Evolutionary conservation across 2,888 invertebrate species (phyloP).

Genomic region (Acanthococcus lagerstroemiae): DNA sequence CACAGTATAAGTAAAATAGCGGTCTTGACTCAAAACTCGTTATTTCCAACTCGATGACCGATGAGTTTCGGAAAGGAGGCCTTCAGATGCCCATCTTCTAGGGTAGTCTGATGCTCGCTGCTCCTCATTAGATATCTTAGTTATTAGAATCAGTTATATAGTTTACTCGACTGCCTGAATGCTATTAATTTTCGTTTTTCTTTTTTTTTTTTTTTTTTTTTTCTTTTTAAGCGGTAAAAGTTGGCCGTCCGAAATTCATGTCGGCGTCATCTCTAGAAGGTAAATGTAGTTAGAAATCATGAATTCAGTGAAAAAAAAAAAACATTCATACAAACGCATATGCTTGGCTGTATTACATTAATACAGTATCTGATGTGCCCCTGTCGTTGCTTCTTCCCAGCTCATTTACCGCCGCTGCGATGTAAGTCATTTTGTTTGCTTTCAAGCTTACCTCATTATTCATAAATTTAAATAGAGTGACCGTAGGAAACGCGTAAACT

Average conservation of each 20-base stretch:
- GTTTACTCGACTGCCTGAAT: no score
- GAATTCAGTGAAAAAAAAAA: conserved; percentile 19
- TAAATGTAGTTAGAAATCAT: conserved; percentile 39
- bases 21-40: no score
- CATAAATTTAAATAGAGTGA: not conserved
- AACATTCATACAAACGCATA: conserved; percentile 15
- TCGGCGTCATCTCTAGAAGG: conserved; percentile 45
- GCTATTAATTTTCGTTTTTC: conserved; percentile 22
- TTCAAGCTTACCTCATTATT: conserved; percentile 18
- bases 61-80: no score
- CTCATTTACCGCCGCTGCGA: conserved; percentile 32
- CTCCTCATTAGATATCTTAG: no score
- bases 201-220: conserved; percentile 33
- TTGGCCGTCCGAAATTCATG: conserved; percentile 44
- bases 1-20: no score
- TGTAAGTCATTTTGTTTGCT: conserved; percentile 35
- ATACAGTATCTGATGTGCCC: conserved; percentile 32
- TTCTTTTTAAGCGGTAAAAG: conserved; percentile 46
- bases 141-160: no score
- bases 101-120: no score
- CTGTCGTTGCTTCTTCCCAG: conserved; percentile 32
- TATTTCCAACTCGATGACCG: no score
- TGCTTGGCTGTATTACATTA: conserved; percentile 27
- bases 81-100: no score
- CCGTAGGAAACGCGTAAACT: no score